Conservation (phyloP, 2,113 vertebrate genomes). For the Oryctolagus cuniculus region DNA sequence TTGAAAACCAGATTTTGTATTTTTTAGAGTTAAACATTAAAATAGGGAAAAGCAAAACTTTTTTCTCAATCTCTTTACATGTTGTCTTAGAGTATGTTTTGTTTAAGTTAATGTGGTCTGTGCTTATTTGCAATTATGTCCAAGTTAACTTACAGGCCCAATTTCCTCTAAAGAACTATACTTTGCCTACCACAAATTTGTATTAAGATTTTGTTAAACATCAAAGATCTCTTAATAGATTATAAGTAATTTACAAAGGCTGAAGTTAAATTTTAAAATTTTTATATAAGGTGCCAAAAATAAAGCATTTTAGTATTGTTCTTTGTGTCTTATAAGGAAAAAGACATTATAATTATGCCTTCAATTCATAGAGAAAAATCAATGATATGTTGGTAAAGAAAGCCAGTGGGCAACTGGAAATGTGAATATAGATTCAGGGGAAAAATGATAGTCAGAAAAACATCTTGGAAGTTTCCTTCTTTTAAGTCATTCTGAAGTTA, state of each 20-base stretch:
- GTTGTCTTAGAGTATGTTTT: neutral
- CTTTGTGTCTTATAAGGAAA: slow-evolving; percentile 17
- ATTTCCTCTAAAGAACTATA: slow-evolving; percentile 9
- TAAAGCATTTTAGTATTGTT: neutral
- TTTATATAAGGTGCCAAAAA: neutral
- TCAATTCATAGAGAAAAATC: slow-evolving; percentile 44
- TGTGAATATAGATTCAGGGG: neutral
- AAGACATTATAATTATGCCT: slow-evolving; percentile 9
- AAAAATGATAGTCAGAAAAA: neutral
- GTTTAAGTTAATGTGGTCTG: slow-evolving; percentile 14
- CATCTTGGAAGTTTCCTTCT: neutral
- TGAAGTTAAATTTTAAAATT: slow-evolving; percentile 48
- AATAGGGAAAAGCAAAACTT: neutral
- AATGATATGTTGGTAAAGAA: neutral
- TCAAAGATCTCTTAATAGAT: neutral
- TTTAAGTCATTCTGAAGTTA: neutral
- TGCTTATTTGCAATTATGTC: slow-evolving; percentile 45
- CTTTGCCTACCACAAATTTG: neutral
- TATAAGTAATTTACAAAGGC: slow-evolving; percentile 16
- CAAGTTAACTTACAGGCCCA: neutral
- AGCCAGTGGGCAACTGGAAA: neutral
- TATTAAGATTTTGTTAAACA: slow-evolving; percentile 14
- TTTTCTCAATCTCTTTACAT: slow-evolving; percentile 6
- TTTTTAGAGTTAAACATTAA: neutral
- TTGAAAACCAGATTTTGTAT: neutral